Conservation (phyloP, 2,888 invertebrate species). For the Hyppa rectilinea region DNA sequence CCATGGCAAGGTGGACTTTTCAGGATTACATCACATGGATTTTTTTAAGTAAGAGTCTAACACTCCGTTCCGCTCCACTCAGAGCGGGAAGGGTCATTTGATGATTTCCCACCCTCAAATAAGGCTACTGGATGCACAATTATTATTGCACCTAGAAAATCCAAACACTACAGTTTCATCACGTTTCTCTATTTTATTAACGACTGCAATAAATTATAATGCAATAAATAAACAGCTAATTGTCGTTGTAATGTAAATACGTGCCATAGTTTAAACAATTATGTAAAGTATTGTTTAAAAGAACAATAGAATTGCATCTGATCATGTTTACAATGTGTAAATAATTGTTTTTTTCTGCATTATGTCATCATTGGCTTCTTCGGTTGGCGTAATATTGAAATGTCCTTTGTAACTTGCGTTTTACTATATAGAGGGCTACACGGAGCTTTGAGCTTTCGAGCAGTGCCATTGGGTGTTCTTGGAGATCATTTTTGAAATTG, state of each 20-base stretch:
- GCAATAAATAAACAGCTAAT: conserved; percentile 43
- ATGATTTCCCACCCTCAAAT: no score
- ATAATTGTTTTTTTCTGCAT: conserved; percentile 30
- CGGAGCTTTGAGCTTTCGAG: no score
- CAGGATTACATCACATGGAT: no score
- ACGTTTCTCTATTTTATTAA: conserved; percentile 23
- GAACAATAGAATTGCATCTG: conserved; percentile 58
- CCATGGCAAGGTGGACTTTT: no score
- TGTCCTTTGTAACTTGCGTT: not conserved
- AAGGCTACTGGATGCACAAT: no score
- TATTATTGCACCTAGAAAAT: no score
- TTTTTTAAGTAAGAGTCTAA: no score
- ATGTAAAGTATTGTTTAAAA: conserved; percentile 47
- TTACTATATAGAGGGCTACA: no score
- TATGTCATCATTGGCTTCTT: conserved; percentile 1
- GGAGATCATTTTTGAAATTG: no score
- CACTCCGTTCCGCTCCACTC: no score
- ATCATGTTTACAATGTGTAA: conserved; percentile 22
- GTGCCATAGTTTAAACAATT: conserved; percentile 50
- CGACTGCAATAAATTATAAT: conserved; percentile 21
- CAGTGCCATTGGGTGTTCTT: no score
- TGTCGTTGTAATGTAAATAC: conserved; percentile 36
- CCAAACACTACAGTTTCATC: conserved; percentile 14
- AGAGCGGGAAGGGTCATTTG: no score
- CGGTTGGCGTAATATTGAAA: not conserved